phyloP scores from a whole-genome alignment of 2,797 vertebrate species.

The Micrastur ruficollis region DNA sequence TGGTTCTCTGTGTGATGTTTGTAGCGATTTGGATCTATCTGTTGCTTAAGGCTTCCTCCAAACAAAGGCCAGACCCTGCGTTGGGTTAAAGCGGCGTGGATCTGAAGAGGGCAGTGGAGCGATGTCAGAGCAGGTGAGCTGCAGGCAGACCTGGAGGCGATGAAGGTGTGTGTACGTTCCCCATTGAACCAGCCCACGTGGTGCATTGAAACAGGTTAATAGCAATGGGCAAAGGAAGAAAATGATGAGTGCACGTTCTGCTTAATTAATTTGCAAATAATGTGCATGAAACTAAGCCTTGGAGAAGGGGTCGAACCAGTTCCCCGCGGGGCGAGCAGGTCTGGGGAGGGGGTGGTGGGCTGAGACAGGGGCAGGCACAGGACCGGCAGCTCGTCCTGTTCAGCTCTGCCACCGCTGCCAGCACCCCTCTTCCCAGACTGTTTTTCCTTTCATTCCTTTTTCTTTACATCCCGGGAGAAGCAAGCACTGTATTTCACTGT shows the following conservation, averaged over 20 bases:
- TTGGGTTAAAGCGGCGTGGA: background rate
- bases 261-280: background rate
- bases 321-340: background rate
- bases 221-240: background rate
- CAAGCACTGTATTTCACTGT: background rate
- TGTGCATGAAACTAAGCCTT: background rate
- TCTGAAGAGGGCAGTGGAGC: background rate
- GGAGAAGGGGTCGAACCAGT: background rate
- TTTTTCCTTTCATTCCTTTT: background rate
- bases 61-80: background rate
- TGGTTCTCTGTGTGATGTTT: rapidly evolving
- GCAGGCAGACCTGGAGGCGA: background rate
- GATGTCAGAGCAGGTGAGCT: background rate
- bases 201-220: background rate
- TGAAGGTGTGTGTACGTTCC: rapidly evolving
- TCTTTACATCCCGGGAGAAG: background rate
- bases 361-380: background rate
- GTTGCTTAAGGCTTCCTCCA: background rate
- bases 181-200: rapidly evolving
- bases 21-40: background rate
- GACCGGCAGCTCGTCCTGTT: rapidly evolving
- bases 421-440: background rate
- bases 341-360: background rate
- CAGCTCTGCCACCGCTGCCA: background rate
- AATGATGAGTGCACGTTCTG: rapidly evolving